Conservation (phyloP, 2,888 invertebrate species). For the Synanthedon andrenaeformis region DNA sequence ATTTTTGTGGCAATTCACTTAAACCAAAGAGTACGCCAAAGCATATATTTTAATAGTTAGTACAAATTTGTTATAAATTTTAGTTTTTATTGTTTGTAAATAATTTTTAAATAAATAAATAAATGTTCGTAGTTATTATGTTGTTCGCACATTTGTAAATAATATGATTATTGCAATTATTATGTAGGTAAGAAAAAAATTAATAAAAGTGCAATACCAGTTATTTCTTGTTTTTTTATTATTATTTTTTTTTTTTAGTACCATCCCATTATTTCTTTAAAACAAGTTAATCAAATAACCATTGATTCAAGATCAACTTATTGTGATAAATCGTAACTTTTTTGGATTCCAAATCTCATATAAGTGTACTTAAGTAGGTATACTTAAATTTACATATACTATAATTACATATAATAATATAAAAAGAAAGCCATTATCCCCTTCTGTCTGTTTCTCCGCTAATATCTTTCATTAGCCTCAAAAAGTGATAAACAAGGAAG, state of each 20-base stretch:
- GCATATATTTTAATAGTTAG: constrained; percentile 1
- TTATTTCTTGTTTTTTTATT: neutral
- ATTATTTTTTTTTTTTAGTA: neutral
- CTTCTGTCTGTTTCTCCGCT: no score
- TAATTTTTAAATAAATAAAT: constrained; percentile 38
- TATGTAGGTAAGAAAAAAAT: constrained; percentile 23
- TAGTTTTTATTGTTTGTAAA: constrained; percentile 38
- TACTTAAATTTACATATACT: no score
- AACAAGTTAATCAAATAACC: no score
- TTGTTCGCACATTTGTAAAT: constrained; percentile 56
- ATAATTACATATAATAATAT: no score
- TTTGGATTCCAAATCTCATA: no score
- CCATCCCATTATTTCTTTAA: no score
- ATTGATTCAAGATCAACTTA: no score
- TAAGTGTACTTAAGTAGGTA: no score
- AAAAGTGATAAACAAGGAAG: no score
- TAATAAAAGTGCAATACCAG: constrained; percentile 50
- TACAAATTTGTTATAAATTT: constrained; percentile 2
- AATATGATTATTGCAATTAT: constrained; percentile 34
- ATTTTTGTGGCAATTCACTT: neutral
- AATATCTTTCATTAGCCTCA: no score
- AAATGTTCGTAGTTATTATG: constrained; percentile 25
- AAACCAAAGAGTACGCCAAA: constrained; percentile 1
- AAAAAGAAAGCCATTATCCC: no score
- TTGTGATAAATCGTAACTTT: no score